Conservation (phyloP, 2,888 invertebrate species). For the Epinotia ramella region DNA sequence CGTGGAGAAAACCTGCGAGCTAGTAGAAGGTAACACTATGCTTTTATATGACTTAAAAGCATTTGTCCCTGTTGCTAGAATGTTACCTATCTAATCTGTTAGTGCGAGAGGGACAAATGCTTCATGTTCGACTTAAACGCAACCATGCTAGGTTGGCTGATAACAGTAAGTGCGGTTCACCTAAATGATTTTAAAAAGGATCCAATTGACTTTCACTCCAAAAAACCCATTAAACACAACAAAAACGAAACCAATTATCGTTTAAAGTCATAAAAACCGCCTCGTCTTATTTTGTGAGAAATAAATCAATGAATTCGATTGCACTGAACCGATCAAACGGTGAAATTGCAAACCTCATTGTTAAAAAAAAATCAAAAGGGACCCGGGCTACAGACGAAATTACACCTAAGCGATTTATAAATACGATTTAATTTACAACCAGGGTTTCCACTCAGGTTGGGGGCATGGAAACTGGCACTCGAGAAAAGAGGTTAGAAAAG, state of each 20-base stretch:
- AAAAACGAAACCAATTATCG: conserved; percentile 43
- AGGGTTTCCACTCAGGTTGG: conserved; percentile 54
- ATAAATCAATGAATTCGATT: conserved; percentile 45
- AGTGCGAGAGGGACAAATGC: no score
- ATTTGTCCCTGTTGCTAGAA: no score
- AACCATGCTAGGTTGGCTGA: no score
- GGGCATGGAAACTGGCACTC: conserved; percentile 65
- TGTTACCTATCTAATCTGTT: no score
- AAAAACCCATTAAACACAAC: conserved; percentile 28
- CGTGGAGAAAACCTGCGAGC: no score
- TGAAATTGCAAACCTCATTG: conserved; percentile 46
- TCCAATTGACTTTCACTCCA: conserved; percentile 39
- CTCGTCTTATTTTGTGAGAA: conserved; percentile 42
- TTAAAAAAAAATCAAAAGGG: conserved; percentile 41
- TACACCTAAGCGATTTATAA: conserved; percentile 5
- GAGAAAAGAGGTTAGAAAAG: conserved; percentile 62
- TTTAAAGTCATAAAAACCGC: conserved; percentile 38
- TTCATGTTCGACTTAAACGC: no score
- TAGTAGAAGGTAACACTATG: no score
- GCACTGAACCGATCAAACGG: conserved; percentile 46
- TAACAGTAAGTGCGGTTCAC: not conserved
- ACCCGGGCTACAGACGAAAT: conserved; percentile 7
- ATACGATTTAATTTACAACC: conserved; percentile 54
- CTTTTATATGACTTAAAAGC: no score
- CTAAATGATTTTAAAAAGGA: conserved; percentile 7